Percentiles rank a stretch among this genome's conserved stretches.
Conservation (phyloP, 2,888 invertebrate genomes). For the Dasypogon diadema region DNA sequence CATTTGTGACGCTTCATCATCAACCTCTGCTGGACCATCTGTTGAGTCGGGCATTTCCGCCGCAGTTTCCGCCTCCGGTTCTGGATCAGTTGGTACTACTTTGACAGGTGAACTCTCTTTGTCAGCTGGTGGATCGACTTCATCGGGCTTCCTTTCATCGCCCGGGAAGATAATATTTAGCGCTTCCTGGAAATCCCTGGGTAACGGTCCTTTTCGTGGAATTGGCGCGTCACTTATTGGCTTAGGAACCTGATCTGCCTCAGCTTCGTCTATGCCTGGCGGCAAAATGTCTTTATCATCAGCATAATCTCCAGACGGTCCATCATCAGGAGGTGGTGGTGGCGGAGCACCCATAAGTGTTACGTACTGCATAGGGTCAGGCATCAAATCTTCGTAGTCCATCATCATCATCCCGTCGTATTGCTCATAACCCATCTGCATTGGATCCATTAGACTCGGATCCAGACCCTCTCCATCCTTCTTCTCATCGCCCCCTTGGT, state of each 20-base stretch:
- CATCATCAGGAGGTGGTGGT: constrained; percentile 65
- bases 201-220: constrained; percentile 70
- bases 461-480: constrained; percentile 56
- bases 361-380: constrained; percentile 68
- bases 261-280: constrained; percentile 67
- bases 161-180: constrained; percentile 74
- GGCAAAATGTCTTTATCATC: constrained; percentile 64
- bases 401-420: constrained; percentile 67
- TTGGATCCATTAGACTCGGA: constrained; percentile 40
- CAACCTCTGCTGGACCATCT: not conserved
- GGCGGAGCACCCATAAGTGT: constrained; percentile 66
- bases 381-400: constrained; percentile 69
- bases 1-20: constrained; percentile 62
- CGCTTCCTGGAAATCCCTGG: constrained; percentile 74
- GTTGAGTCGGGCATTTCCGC: not conserved
- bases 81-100: not conserved
- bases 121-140: constrained; percentile 55
- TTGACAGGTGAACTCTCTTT: not conserved
- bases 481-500: constrained; percentile 59
- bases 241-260: constrained; percentile 67
- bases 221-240: constrained; percentile 68
- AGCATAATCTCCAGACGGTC: constrained; percentile 58
- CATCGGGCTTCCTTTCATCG: constrained; percentile 67
- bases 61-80: not conserved
- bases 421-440: constrained; percentile 62